Conservation (phyloP, 2,888 invertebrate species). For the Norana najaformis region DNA sequence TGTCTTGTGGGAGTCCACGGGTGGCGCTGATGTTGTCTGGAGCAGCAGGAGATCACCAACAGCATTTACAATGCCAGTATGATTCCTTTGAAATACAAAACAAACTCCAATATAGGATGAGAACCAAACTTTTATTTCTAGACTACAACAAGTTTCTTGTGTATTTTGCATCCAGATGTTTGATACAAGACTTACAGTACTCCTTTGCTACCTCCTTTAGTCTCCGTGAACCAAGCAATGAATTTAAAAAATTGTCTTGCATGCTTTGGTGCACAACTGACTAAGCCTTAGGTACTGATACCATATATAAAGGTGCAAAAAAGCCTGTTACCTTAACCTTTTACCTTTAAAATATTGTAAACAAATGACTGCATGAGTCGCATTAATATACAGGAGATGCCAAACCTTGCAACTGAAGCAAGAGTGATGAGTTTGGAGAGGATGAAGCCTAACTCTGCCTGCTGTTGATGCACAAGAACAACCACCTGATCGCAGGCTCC, state of each 20-base stretch:
- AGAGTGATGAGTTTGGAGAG: neutral
- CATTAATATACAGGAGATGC: neutral
- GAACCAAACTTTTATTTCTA: neutral
- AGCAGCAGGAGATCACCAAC: slow-evolving; percentile 14
- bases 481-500: neutral
- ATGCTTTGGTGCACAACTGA: too few species aligned
- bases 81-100: neutral
- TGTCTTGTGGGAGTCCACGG: neutral
- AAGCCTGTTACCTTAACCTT: too few species aligned
- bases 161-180: too few species aligned
- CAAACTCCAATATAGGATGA: neutral
- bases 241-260: too few species aligned
- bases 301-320: too few species aligned
- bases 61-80: slow-evolving; percentile 14
- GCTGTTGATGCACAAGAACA: neutral
- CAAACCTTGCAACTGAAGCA: neutral
- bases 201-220: too few species aligned
- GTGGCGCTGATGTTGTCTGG: neutral
- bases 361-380: too few species aligned
- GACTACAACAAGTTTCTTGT: too few species aligned
- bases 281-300: too few species aligned
- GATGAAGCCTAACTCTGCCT: neutral
- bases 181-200: too few species aligned
- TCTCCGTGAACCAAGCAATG: too few species aligned
- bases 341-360: too few species aligned